A percentile compares a stretch with the other conserved stretches of the same genome.
Conservation (phyloP, 1,140 invertebrate species). For the Nephotettix cincticeps region DNA sequence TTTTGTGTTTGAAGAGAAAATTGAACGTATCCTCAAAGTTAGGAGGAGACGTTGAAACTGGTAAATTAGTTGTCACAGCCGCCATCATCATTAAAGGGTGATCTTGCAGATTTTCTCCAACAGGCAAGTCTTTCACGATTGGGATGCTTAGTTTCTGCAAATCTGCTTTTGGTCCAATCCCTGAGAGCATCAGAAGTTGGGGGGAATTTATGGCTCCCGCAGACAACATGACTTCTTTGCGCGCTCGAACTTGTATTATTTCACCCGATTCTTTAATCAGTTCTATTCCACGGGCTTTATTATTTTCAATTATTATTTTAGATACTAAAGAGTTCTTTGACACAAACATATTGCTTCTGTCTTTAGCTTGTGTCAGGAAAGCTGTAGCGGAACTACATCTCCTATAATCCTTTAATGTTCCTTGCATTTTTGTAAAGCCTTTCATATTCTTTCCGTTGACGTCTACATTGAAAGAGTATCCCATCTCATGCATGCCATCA, state of each 20-base stretch:
- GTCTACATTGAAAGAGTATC: neutral
- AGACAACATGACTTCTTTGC: conserved; percentile 64
- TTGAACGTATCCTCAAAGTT: conserved; percentile 68
- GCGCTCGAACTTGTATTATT: conserved; percentile 50
- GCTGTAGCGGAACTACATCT: conserved; percentile 70
- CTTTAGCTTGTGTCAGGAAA: conserved; percentile 17
- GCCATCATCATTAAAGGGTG: conserved; percentile 81
- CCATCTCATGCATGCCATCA: neutral
- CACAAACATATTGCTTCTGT: conserved; percentile 55
- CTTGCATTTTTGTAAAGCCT: conserved; percentile 9
- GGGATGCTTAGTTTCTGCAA: conserved; percentile 68
- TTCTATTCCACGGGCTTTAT: too few relatives aligned
- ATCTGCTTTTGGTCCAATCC: conserved; percentile 77
- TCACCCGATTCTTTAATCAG: conserved; percentile 47
- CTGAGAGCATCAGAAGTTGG: conserved; percentile 84
- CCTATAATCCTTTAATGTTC: conserved; percentile 62
- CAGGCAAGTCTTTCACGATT: conserved; percentile 64
- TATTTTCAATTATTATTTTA: conserved; percentile 42
- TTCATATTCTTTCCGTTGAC: neutral
- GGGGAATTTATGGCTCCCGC: conserved; percentile 79
- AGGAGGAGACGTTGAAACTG: conserved; percentile 73
- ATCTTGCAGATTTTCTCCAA: conserved; percentile 77
- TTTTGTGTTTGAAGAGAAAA: conserved; percentile 55
- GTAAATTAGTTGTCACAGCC: conserved; percentile 73
- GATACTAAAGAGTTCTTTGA: conserved; percentile 53